Evolutionary conservation across 2,113 vertebrate species (phyloP).

Genomic region (Protobothrops mucrosquamatus): DNA sequence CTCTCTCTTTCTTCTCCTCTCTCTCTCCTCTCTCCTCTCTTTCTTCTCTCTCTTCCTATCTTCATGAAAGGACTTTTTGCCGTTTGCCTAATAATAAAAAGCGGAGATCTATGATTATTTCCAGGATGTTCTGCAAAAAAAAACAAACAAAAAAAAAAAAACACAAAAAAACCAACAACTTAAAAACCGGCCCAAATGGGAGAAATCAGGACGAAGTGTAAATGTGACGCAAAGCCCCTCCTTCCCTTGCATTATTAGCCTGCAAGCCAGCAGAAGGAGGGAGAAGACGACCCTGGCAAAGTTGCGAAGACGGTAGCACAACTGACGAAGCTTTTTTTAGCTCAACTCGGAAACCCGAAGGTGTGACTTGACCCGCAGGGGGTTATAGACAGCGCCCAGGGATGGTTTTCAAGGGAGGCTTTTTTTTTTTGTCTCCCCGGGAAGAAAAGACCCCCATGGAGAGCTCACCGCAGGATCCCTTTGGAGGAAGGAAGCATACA

Average conservation of each 20-base stretch:
- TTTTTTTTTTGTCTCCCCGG: background rate
- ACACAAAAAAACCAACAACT: too few species aligned
- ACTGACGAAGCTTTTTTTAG: background rate
- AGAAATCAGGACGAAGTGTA: too few species aligned
- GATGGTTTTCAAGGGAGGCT: conserved; percentile 33
- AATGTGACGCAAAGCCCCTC: background rate
- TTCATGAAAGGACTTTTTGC: too few species aligned
- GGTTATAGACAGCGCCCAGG: background rate
- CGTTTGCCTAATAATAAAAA: too few species aligned
- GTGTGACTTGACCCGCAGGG: accelerated
- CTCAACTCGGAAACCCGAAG: background rate
- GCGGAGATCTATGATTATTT: too few species aligned
- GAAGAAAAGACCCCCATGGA: background rate
- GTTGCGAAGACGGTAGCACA: accelerated
- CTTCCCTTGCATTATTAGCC: background rate
- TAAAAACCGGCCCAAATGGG: too few species aligned
- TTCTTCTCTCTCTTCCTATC: too few species aligned
- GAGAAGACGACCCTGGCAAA: background rate
- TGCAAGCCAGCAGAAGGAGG: background rate
- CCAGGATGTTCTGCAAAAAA: too few species aligned
- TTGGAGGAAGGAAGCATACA: conserved; percentile 18
- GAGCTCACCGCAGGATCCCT: background rate
- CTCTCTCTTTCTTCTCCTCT: too few species aligned
- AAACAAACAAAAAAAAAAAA: too few species aligned
- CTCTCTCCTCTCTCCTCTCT: too few species aligned